Evolutionary conservation across 1,140 invertebrate genomes (phyloP), one percentile per base, ranked within the genome.

Genomic region (Limonius californicus): DNA sequence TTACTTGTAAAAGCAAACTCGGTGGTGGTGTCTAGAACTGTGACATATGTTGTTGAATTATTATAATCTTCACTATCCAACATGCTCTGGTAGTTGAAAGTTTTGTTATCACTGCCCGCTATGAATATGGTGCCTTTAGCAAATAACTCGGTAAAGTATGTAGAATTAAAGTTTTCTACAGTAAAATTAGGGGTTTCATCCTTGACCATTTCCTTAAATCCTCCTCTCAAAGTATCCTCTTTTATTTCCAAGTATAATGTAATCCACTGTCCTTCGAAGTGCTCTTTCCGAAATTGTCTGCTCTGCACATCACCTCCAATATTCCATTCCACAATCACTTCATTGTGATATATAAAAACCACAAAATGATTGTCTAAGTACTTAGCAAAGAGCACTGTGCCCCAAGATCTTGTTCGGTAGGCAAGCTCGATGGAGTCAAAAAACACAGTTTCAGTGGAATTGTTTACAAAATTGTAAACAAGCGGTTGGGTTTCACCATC

Each of bases 371-470:
- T 78, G n/a, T 81, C 79, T 7, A 81, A 79, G 50, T 83, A 80
- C 20, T 78, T 73, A 47, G 83, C 80, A 57, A 84, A 82, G 57
- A 92, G 77, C 9, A 90, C 66, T 12, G 87, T 90, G 57, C 90
- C 89, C 39, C 89, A 89, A 2, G 82, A 85, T 20, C 87, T 86
- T 3, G 87, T 90, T 70, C 89, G 81, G 69, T 85, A 85, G 0
- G 80, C 80, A 2, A 89, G 81, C 69, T 83, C 80, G 8, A 89
- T 80, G 0, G 76, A 70, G 16, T 83, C 78, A 7, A 68, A 65
- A 42, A 50, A 54, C 1, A 67, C 58, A 63, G 67, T 70, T 54
- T 66, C 62, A 61, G 70, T 62, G 1, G 61, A 59, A 65, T 71
- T 65, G 54, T 70, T 68, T 7, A 78, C 77, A 65, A 82, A 71